Conservation (phyloP, 2,113 vertebrate species). For the Carettochelys insculpta region DNA sequence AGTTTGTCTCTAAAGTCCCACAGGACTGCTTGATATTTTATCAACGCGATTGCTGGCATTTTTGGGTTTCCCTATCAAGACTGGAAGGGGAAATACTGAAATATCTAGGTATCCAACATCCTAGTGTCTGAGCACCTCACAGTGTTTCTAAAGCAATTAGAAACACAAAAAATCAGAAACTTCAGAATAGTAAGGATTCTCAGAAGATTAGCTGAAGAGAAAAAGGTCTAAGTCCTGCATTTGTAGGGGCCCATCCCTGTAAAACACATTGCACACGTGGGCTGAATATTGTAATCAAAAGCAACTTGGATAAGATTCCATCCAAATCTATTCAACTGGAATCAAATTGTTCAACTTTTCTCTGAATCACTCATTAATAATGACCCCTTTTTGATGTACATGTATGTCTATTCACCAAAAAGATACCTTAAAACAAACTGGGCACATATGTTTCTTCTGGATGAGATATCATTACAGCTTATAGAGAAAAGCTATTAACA, state of each 20-base stretch:
- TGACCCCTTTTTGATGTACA: not conserved
- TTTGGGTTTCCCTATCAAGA: not conserved
- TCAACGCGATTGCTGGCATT: not conserved
- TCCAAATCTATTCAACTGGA: not conserved
- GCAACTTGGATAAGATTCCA: not conserved
- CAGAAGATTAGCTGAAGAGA: not conserved
- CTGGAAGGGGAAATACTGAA: not conserved
- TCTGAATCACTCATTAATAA: not conserved
- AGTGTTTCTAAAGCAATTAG: not conserved
- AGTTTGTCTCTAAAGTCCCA: too few relatives aligned
- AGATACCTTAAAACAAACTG: not conserved
- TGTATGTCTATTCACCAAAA: not conserved
- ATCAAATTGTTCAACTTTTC: not conserved
- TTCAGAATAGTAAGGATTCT: not conserved
- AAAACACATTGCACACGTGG: not conserved
- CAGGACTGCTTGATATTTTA: too few relatives aligned
- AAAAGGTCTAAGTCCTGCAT: not conserved
- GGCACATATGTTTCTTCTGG: not conserved
- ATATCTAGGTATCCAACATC: not conserved
- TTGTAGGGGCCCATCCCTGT: not conserved
- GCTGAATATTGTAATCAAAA: not conserved
- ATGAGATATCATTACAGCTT: not conserved
- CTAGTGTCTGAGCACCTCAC: not conserved
- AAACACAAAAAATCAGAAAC: not conserved
- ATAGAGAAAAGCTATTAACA: not conserved